A percentile compares a stretch with the other conserved stretches of the same genome.
These are phyloP conservation scores for Acleris holmiana DNA, from an alignment of 2,888 invertebrate species.

Conservation along the genomic window DNA sequence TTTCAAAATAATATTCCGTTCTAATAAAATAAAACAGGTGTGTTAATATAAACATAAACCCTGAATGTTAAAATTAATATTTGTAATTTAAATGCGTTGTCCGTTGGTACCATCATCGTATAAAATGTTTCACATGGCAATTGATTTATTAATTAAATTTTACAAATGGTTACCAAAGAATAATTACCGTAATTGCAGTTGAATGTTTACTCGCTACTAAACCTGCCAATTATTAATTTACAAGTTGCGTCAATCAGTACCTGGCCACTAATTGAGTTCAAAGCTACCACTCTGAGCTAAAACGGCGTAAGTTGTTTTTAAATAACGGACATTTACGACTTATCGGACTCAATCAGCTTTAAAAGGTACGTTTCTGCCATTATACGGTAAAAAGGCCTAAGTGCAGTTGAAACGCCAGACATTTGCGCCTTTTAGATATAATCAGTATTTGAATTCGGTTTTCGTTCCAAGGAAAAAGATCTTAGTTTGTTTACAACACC, in stretches of 20 bases:
- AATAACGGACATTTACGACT: background rate
- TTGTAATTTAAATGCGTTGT: background rate
- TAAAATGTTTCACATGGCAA: constrained; percentile 2
- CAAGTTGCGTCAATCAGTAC: constrained; percentile 12
- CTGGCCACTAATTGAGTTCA: background rate
- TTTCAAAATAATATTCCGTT: background rate
- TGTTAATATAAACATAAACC: background rate
- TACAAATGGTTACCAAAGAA: constrained; percentile 9
- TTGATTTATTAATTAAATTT: constrained; percentile 22
- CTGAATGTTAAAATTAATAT: background rate
- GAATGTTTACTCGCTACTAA: constrained; percentile 7
- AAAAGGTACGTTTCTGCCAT: too few species aligned
- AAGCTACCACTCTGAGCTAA: background rate
- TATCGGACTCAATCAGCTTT: too few species aligned
- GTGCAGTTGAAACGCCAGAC: too few species aligned
- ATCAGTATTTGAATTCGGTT: too few species aligned
- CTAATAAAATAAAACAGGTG: background rate
- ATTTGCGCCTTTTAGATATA: too few species aligned
- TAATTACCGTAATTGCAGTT: constrained; percentile 16
- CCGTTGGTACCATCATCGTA: background rate
- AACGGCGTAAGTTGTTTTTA: background rate
- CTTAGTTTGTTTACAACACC: background rate
- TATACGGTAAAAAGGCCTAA: too few species aligned
- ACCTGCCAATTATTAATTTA: constrained; percentile 20
- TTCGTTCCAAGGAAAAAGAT: background rate